Evolutionary conservation across 2,888 invertebrate genomes (phyloP), one percentile per base, ranked within the genome.

Genomic region (Leucophenga montana): DNA sequence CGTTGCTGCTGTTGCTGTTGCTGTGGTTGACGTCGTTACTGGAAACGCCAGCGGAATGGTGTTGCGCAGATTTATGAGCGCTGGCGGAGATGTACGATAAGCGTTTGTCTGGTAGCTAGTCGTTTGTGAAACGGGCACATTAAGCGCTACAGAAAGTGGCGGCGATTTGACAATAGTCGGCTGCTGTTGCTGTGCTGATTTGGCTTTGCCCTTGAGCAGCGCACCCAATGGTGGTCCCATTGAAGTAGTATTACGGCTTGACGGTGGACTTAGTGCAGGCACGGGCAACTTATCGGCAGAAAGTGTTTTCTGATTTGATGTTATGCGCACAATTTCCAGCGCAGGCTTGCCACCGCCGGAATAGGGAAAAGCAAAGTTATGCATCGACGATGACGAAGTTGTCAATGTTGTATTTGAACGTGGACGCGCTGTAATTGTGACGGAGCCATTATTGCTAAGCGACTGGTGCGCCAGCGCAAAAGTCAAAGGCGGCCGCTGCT

Each of bases 151-250:
- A 48, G 73, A 80, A 69, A 74, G 76, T 66, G 74, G 85, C 82
- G 82, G 81, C 59, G 82, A 82, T 71, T 81, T 82, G 69, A 79
- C 80, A 73, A 78, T 78, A 22, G 80, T 68, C 8, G 81, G 79
- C 75, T 62, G 73, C 70, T 46, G 68, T 71, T 6, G 72, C 54
- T n/a, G 71, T 66, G 31, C 18, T 77, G 76, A 27, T 27, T 27
- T 27, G 27, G 27, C 27, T 78, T 90, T 90, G 14, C 89, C 89
- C 73, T 90, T 88, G 44, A 90, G 90, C 75, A 91, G 11, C 8
- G 39, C 75, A 0, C 91, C 90, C 50, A 91, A 90, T 2, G 91
- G 91, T 8, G 91, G 90, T 22, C 91, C 91, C 70, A 90, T 90
- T 3, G 39, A 91, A 89, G 68, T 90, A 89, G 68, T 90, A 82